Evolutionary conservation across 2,797 vertebrate species (phyloP), one percentile per base, ranked within the genome.

Genomic region (Sebastes goodei): DNA sequence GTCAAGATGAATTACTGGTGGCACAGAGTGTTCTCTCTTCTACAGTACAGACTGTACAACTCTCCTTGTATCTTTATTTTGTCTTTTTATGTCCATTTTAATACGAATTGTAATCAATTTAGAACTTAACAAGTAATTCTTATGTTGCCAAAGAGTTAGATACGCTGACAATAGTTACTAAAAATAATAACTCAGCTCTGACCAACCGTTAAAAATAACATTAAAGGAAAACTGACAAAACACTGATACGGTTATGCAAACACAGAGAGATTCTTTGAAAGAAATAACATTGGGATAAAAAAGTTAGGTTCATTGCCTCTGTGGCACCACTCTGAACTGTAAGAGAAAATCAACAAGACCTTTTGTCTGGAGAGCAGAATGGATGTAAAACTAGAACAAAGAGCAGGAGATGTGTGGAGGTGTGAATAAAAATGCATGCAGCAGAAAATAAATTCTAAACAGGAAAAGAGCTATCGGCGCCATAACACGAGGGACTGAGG

Each of bases 21-120:
- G 88, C 62, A 92, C 86, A 87, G 46, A 83, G 42, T 80, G 89
- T 92, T 89, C 86, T 80, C 86, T 78, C 64, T 86, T 78, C 75
- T 30, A 60, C 33, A 6, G 64, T 29, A 85, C 85, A 80, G 5
- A 75, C 23, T 60, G 82, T 78, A 57, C 79, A 80, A 33, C 42
- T 63, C 80, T 68, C 60, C 20, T 17, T 27, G 27, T 27, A 27
- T 27, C 27, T 27, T 27, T 27, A 27, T 27, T 27, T 27, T 27
- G 27, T 27, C 65, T 33, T 9, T 46, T 8, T 67, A 42, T 53
- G 64, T 38, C 53, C 27, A 46, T 52, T 42, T 32, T 33, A 27
- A 59, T 9, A 76, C 10, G 3, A 25, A 64, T 55, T 82, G 53
- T 9, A 70, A 25, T 65, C 17, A 1, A 4, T 53, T 82, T 33